Evolutionary conservation across 2,113 vertebrate species (phyloP).

Genomic region (Oncorhynchus kisutch): DNA sequence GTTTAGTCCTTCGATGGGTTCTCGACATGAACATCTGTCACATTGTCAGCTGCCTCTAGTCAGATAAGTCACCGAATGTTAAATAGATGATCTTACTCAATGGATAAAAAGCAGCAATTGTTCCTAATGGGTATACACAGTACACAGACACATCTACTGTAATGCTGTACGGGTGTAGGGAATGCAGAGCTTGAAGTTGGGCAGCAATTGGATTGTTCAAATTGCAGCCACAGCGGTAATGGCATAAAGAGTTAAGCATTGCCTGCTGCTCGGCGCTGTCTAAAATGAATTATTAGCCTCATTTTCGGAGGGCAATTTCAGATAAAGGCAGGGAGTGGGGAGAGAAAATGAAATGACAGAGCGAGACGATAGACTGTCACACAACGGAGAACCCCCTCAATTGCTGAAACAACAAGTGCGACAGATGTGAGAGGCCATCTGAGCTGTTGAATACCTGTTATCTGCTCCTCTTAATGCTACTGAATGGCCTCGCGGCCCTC

Average conservation of each 20-base stretch:
- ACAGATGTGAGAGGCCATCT: neutral
- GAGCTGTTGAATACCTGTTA: conserved; percentile 25
- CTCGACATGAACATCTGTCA: neutral
- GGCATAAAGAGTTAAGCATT: conserved; percentile 60
- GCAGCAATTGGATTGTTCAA: conserved; percentile 49
- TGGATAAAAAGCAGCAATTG: conserved; percentile 8
- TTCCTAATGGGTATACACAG: neutral
- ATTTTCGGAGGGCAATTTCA: conserved; percentile 63
- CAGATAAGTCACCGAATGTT: neutral
- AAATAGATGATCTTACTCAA: neutral
- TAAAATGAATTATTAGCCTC: conserved; percentile 67
- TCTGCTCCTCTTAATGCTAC: conserved; percentile 8
- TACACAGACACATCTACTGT: conserved; percentile 24
- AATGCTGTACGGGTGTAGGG: conserved; percentile 18
- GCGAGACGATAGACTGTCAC: conserved; percentile 37
- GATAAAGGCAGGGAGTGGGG: conserved; percentile 45
- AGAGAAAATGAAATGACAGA: conserved; percentile 36
- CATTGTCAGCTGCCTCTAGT: neutral
- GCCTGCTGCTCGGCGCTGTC: conserved; percentile 58
- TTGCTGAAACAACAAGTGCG: conserved; percentile 33
- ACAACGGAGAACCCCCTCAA: conserved; percentile 28
- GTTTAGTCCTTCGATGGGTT: neutral
- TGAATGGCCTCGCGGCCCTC: conserved; percentile 9
- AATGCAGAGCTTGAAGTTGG: conserved; percentile 35
- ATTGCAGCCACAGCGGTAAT: conserved; percentile 49